A percentile compares a stretch with the other conserved stretches of the same genome.
Evolutionary conservation across 2,797 vertebrate genomes (phyloP).

Genomic region (Gephyroberyx darwinii): DNA sequence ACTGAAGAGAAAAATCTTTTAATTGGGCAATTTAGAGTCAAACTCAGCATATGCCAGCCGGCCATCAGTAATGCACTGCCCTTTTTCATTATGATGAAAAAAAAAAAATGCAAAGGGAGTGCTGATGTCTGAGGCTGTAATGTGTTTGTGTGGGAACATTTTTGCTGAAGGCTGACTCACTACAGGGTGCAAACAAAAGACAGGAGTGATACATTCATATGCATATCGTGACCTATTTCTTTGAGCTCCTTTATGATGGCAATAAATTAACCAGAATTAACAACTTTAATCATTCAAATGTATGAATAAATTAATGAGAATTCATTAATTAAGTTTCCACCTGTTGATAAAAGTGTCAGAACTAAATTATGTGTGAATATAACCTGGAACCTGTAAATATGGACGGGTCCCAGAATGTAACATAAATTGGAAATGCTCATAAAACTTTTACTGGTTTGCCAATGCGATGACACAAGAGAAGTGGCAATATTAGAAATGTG

Average conservation of each 20-base stretch:
- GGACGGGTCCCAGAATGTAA: too few species aligned
- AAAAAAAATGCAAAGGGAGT: neutral
- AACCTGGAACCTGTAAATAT: too few species aligned
- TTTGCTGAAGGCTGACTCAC: slow-evolving; percentile 38
- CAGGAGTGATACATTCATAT: slow-evolving; percentile 20
- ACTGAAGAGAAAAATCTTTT: too few species aligned
- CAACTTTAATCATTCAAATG: too few species aligned
- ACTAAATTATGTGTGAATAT: too few species aligned
- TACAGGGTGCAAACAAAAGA: slow-evolving; percentile 17
- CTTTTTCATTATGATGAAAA: neutral
- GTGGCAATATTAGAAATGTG: too few species aligned
- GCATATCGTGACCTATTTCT: slow-evolving; percentile 15
- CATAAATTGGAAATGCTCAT: too few species aligned
- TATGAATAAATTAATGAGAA: too few species aligned
- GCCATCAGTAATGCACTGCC: neutral
- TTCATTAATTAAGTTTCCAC: neutral
- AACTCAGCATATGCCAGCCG: too few species aligned
- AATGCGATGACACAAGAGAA: too few species aligned
- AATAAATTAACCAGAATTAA: neutral
- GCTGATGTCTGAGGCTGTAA: slow-evolving; percentile 18
- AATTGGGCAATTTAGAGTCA: too few species aligned
- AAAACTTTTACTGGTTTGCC: too few species aligned
- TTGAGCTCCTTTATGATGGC: neutral
- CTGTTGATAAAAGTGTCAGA: neutral
- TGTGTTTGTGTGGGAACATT: slow-evolving; percentile 38